Evolutionary conservation across 1,140 invertebrate species (phyloP).

Genomic region (Phymastichus coffea): DNA sequence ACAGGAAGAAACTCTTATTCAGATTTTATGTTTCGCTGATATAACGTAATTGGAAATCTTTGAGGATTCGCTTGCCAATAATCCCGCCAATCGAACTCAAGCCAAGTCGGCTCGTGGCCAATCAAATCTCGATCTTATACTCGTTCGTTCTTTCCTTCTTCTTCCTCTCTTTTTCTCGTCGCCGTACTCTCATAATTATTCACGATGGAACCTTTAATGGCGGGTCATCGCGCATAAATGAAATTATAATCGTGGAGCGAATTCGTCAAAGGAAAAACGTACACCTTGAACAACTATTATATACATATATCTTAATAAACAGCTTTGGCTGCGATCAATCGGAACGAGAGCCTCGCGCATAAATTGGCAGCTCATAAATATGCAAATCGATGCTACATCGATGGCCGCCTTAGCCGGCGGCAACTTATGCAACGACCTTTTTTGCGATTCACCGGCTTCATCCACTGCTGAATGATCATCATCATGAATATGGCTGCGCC

Average conservation of each 20-base stretch:
- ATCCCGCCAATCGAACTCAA: too few species aligned
- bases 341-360: background rate
- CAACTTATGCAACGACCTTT: constrained; percentile 5
- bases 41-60: too few species aligned
- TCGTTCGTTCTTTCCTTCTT: background rate
- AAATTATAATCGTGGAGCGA: constrained; percentile 14
- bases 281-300: too few species aligned
- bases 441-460: too few species aligned
- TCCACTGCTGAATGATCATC: too few species aligned
- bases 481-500: too few species aligned
- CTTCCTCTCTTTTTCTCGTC: background rate
- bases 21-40: too few species aligned
- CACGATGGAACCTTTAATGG: constrained; percentile 8
- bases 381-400: background rate
- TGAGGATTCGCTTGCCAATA: too few species aligned
- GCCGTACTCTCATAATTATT: constrained; percentile 20
- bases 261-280: constrained; percentile 17
- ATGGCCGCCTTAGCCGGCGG: background rate
- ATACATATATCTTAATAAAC: constrained; percentile 13
- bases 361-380: constrained; percentile 12
- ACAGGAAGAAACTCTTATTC: too few species aligned
- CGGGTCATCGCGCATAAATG: constrained; percentile 12
- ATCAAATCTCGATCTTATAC: constrained; percentile 37
- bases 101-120: constrained; percentile 45
- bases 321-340: constrained; percentile 11